A percentile compares a stretch with the other conserved stretches of the same genome.
These are phyloP conservation scores for Cyclargus thomasi DNA, from an alignment of 1,140 invertebrate genomes.

Conservation along the genomic window DNA sequence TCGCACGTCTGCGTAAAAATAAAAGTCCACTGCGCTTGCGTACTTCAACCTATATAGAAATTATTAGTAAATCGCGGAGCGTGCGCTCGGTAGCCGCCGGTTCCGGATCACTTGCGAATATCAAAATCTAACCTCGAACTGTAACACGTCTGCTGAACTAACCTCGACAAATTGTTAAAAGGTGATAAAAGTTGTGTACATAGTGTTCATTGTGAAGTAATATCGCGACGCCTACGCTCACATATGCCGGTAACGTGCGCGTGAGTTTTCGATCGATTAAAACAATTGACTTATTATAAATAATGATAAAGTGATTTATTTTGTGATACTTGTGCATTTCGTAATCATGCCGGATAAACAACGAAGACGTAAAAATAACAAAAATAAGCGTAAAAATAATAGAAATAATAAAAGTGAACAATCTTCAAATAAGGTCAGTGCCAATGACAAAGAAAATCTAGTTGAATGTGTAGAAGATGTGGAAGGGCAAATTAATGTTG, in stretches of 20 bases:
- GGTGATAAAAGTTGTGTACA: conserved; percentile 6
- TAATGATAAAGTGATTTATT: conserved; percentile 42
- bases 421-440: conserved; percentile 22
- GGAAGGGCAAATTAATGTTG: conserved; percentile 15
- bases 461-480: conserved; percentile 2
- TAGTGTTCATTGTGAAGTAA: conserved; percentile 8
- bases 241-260: conserved; percentile 46
- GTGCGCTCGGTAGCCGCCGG: conserved; percentile 61
- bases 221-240: conserved; percentile 42
- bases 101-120: conserved; percentile 57
- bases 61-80: conserved; percentile 71
- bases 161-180: neutral
- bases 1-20: conserved; percentile 70
- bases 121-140: conserved; percentile 39
- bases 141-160: conserved; percentile 1
- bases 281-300: conserved; percentile 41
- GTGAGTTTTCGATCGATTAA: conserved; percentile 37
- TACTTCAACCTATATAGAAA: conserved; percentile 71
- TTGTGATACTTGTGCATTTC: conserved; percentile 53
- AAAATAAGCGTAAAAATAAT: conserved; percentile 66
- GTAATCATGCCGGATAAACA: conserved; percentile 61
- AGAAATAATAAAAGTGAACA: conserved; percentile 37
- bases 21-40: conserved; percentile 64
- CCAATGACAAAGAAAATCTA: conserved; percentile 21
- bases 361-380: conserved; percentile 67